phyloP scores from a whole-genome alignment of 2,888 invertebrate genomes.

The Archips crataeganus region DNA sequence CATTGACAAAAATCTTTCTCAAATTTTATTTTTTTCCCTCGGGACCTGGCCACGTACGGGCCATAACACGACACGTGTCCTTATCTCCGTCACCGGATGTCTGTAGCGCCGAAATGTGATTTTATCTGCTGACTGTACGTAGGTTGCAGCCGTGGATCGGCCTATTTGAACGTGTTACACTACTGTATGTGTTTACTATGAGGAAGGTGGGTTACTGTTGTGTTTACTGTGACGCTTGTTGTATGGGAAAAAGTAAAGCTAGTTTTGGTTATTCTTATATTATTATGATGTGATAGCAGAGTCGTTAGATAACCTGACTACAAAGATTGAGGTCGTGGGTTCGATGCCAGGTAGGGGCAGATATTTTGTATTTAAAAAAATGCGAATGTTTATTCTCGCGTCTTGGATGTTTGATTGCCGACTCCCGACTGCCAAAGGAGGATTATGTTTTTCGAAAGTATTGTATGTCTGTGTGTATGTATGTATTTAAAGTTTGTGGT shows the following conservation, averaged over 20 bases:
- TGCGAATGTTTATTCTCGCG: no score
- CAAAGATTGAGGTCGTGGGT: no score
- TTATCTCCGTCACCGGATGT: constrained; percentile 77
- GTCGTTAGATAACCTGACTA: no score
- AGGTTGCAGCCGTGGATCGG: constrained; percentile 32
- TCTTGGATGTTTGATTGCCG: no score
- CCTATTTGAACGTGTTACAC: neutral
- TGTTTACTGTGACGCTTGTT: constrained; percentile 8
- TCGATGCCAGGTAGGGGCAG: no score
- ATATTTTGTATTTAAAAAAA: no score
- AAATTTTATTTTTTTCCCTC: constrained; percentile 43
- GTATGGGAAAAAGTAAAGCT: neutral
- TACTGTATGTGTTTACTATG: neutral
- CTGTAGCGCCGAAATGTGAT: constrained; percentile 73
- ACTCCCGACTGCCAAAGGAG: no score
- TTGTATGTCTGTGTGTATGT: no score
- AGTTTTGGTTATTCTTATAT: no score
- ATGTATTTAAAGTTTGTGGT: no score
- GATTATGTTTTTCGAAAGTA: no score
- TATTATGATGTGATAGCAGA: no score
- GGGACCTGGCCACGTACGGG: constrained; percentile 67
- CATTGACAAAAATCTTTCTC: constrained; percentile 40
- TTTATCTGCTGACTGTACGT: constrained; percentile 50
- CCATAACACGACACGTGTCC: constrained; percentile 75
- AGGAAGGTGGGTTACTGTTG: neutral